Evolutionary conservation across 2,113 vertebrate genomes (phyloP).

Genomic region (Greenwoodochromis staneri): DNA sequence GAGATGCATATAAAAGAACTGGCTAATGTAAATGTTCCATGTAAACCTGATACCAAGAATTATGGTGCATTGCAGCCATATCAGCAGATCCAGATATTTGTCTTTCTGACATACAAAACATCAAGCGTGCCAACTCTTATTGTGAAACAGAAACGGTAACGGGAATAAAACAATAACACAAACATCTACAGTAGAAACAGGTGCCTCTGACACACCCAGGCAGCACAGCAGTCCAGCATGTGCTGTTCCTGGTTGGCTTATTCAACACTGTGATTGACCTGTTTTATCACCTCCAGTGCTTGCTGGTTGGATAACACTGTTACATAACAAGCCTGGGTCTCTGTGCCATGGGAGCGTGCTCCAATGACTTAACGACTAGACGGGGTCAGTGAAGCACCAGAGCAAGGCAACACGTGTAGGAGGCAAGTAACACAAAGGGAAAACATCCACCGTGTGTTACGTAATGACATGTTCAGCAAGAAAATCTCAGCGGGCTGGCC

Average conservation of each 20-base stretch:
- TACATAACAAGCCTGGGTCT: slow-evolving; percentile 43
- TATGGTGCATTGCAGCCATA: neutral
- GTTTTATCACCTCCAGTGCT: slow-evolving; percentile 30
- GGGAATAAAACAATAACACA: neutral
- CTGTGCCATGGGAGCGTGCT: slow-evolving; percentile 4
- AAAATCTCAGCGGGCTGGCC: neutral
- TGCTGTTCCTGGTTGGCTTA: neutral
- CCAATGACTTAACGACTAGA: neutral
- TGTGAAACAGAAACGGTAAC: neutral
- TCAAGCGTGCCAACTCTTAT: neutral
- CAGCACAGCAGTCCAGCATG: neutral
- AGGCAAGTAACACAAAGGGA: neutral
- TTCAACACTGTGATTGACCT: slow-evolving; percentile 10
- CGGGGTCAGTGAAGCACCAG: slow-evolving; percentile 40
- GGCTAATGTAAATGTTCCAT: neutral
- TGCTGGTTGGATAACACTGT: slow-evolving; percentile 50
- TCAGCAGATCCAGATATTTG: neutral
- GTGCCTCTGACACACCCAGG: neutral
- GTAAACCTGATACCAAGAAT: neutral
- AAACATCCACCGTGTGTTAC: neutral
- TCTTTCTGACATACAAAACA: neutral
- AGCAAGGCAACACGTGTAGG: neutral
- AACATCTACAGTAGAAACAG: neutral
- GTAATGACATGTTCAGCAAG: neutral
- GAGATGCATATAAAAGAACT: neutral